phyloP scores from a whole-genome alignment of 2,113 vertebrate species.

The Channa maculata region DNA sequence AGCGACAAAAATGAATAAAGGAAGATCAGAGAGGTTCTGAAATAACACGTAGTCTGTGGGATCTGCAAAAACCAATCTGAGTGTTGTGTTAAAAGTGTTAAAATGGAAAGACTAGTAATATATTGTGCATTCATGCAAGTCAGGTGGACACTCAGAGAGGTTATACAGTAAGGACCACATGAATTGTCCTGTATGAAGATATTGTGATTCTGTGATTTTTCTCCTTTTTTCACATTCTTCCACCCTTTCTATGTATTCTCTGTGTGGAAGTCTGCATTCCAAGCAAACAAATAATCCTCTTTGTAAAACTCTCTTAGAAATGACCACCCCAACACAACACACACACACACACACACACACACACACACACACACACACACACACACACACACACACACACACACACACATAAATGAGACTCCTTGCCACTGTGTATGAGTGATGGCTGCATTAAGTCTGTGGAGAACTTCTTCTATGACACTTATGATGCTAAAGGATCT shows the following conservation, averaged over 20 bases:
- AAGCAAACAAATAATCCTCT: constrained; percentile 44
- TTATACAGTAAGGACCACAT: no score
- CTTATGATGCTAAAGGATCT: constrained; percentile 74
- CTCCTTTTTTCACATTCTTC: not conserved
- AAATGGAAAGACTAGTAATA: no score
- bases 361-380: constrained; percentile 19
- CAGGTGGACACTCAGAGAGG: no score
- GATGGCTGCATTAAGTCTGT: constrained; percentile 72
- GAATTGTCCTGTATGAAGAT: no score
- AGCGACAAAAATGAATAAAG: no score
- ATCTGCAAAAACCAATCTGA: no score
- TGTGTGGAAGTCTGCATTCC: constrained; percentile 28
- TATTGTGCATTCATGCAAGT: no score
- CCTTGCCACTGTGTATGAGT: constrained; percentile 53
- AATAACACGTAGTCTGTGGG: no score
- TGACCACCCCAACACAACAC: constrained; percentile 25
- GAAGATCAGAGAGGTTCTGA: no score
- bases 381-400: constrained; percentile 3
- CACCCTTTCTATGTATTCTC: not conserved
- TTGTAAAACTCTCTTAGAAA: constrained; percentile 35
- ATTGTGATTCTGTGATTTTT: not conserved
- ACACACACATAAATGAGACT: constrained; percentile 26
- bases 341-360: not conserved
- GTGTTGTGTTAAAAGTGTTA: no score
- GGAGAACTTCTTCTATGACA: constrained; percentile 64